These are phyloP conservation scores for Camptogramma bilineatum DNA, from an alignment of 2,888 invertebrate genomes.

Conservation along the genomic window DNA sequence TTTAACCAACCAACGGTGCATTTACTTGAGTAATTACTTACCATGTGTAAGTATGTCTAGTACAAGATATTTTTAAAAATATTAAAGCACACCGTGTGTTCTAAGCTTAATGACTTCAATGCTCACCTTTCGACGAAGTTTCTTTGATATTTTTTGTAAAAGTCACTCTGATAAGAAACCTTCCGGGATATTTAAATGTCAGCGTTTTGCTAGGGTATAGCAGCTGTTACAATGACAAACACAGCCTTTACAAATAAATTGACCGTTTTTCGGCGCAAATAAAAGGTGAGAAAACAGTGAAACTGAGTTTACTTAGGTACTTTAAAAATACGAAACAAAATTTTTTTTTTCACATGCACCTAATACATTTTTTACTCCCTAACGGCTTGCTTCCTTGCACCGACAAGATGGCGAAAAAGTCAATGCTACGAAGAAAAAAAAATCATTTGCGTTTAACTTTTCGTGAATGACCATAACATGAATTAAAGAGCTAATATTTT, in stretches of 20 bases:
- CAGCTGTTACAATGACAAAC: neutral
- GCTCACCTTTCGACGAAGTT: conserved; percentile 16
- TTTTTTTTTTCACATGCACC: too few species aligned
- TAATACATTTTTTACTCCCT: too few species aligned
- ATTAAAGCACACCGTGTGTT: neutral
- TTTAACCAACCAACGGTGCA: too few species aligned
- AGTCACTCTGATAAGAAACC: conserved; percentile 17
- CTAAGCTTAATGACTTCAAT: neutral
- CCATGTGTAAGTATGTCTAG: too few species aligned
- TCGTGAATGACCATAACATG: too few species aligned
- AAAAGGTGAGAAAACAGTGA: neutral
- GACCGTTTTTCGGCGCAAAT: neutral
- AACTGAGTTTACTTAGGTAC: neutral
- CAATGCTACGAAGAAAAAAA: too few species aligned
- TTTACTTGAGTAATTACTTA: too few species aligned
- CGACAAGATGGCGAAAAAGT: too few species aligned
- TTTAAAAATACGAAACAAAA: too few species aligned
- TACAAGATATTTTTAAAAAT: neutral
- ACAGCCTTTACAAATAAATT: neutral
- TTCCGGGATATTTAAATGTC: conserved; percentile 20
- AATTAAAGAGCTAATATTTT: too few species aligned
- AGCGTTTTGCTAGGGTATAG: neutral
- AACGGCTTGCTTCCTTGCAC: too few species aligned
- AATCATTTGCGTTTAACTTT: too few species aligned
- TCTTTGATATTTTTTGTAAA: conserved; percentile 20